These are phyloP conservation scores for Podocnemis expansa DNA, from an alignment of 2,113 vertebrate genomes.

Conservation along the genomic window DNA sequence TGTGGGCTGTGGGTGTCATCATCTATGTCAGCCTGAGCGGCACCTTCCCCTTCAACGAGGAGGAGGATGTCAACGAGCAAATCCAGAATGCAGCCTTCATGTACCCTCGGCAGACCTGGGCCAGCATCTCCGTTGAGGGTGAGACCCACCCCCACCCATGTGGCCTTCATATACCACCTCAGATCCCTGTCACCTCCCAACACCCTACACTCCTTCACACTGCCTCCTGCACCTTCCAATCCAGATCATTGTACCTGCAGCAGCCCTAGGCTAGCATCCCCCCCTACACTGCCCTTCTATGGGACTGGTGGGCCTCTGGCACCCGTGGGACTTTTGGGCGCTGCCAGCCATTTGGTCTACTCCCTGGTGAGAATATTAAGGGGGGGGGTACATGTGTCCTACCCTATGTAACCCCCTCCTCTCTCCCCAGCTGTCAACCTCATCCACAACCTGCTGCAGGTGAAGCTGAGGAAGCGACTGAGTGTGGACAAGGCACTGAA, in stretches of 20 bases:
- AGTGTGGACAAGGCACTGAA: background rate
- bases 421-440: background rate
- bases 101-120: constrained; percentile 77
- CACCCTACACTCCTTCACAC: too few relatives aligned
- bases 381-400: background rate
- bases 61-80: constrained; percentile 82
- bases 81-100: constrained; percentile 83
- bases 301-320: background rate
- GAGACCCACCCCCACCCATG: background rate
- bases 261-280: background rate
- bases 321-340: background rate
- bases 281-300: background rate
- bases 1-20: constrained; percentile 82
- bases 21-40: constrained; percentile 81
- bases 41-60: constrained; percentile 83
- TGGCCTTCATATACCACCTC: too few relatives aligned
- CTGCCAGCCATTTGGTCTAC: background rate
- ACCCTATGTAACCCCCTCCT: background rate
- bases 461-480: background rate
- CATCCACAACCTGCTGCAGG: background rate
- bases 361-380: background rate
- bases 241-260: background rate
- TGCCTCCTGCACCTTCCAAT: background rate
- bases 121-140: constrained; percentile 75
- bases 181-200: too few relatives aligned